Conservation (phyloP, 2,113 vertebrate genomes). For the Bujurquina vittata region DNA sequence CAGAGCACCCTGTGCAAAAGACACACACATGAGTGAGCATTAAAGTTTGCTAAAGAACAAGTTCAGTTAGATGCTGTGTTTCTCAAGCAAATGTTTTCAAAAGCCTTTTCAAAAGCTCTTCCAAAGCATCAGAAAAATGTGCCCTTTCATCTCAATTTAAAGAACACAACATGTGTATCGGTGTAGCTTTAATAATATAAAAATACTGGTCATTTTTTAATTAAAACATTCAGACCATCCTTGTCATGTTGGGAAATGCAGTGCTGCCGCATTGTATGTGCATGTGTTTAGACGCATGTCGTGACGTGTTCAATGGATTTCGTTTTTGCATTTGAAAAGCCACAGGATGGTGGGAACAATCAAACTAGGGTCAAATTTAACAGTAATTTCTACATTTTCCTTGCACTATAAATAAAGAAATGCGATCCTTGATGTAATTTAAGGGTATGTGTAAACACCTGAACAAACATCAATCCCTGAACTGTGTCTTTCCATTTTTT, state of each 20-base stretch:
- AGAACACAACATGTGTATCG: not conserved
- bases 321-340: not conserved
- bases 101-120: not conserved
- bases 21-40: not conserved
- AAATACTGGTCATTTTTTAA: not conserved
- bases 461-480: not conserved
- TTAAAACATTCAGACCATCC: not conserved
- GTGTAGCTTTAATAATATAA: not conserved
- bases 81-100: too few species aligned
- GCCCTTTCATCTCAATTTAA: not conserved
- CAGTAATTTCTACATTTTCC: not conserved
- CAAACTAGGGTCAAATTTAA: too few species aligned
- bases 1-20: conserved; percentile 87
- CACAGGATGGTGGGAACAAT: not conserved
- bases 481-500: not conserved
- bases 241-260: not conserved
- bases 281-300: not conserved
- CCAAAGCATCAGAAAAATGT: not conserved
- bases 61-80: too few species aligned
- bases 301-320: not conserved
- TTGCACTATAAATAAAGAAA: not conserved
- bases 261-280: not conserved
- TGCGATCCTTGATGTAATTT: not conserved
- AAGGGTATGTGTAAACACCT: not conserved
- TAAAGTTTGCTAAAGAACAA: not conserved